Conservation (phyloP, 2,888 invertebrate species). For the Strigamia maritima region DNA sequence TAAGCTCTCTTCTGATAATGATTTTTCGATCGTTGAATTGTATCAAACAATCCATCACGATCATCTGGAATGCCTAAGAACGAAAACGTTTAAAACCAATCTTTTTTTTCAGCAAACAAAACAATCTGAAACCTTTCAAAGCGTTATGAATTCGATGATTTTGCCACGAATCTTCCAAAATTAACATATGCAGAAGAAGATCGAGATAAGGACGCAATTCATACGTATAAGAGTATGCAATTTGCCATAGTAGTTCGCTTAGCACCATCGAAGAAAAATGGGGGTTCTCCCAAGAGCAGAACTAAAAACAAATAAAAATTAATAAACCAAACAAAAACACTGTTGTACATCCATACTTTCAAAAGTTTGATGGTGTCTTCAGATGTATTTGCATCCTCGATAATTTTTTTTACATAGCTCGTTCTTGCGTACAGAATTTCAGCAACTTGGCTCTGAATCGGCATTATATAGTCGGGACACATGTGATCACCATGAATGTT, state of each 20-base stretch:
- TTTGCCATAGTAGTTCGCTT: slow-evolving; percentile 87
- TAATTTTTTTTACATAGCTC: slow-evolving; percentile 87
- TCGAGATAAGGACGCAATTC: slow-evolving; percentile 91
- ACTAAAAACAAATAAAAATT: slow-evolving; percentile 60
- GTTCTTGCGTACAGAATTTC: slow-evolving; percentile 79
- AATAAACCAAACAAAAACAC: neutral
- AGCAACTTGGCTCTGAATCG: slow-evolving; percentile 69
- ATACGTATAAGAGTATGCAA: slow-evolving; percentile 82
- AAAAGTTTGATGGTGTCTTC: slow-evolving; percentile 86
- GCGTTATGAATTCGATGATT: slow-evolving; percentile 90
- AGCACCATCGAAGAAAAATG: slow-evolving; percentile 85
- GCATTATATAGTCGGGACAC: slow-evolving; percentile 62
- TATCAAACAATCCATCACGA: slow-evolving; percentile 88
- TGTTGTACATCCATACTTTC: slow-evolving; percentile 47
- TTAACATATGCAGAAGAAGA: slow-evolving; percentile 75
- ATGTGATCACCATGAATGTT: slow-evolving; percentile 70
- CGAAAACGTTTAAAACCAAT: neutral
- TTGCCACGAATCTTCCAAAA: slow-evolving; percentile 95
- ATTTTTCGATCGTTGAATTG: slow-evolving; percentile 83
- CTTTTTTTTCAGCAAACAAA: neutral
- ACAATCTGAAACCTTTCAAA: slow-evolving; percentile 66
- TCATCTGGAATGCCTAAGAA: slow-evolving; percentile 68
- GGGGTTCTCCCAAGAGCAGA: slow-evolving; percentile 95
- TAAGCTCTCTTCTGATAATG: slow-evolving; percentile 96
- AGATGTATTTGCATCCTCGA: slow-evolving; percentile 87